Evolutionary conservation across 2,888 invertebrate species (phyloP).

Genomic region (Habrosyne pyritoides): DNA sequence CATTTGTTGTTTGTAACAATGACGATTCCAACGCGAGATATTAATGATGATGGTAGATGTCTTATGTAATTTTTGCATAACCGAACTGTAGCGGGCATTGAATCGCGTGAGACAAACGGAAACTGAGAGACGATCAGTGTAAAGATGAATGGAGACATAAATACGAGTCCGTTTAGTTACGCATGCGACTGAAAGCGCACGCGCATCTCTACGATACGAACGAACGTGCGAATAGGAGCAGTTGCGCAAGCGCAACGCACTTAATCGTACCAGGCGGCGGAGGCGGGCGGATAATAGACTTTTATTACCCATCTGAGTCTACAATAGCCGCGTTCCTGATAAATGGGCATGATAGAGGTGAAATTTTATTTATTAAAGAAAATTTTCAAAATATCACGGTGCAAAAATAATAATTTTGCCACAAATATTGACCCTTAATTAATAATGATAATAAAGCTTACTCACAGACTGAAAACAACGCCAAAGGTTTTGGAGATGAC

Average conservation of each 20-base stretch:
- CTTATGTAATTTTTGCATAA: constrained; percentile 70
- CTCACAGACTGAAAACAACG: constrained; percentile 92
- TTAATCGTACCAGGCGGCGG: constrained; percentile 25
- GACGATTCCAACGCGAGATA: constrained; percentile 36
- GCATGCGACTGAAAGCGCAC: constrained; percentile 39
- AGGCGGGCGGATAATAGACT: constrained; percentile 42
- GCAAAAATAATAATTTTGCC: not conserved
- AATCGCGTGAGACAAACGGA: constrained; percentile 47
- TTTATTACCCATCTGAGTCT: constrained; percentile 51
- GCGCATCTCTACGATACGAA: constrained; percentile 35
- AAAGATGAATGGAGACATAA: constrained; percentile 27
- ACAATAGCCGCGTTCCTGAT: constrained; percentile 41
- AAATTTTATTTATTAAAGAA: constrained; percentile 3
- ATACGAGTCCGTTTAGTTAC: constrained; percentile 21
- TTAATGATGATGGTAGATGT: constrained; percentile 33
- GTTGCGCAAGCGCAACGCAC: constrained; percentile 66
- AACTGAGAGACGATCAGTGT: constrained; percentile 27
- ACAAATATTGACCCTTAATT: too few relatives aligned
- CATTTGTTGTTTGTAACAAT: constrained; percentile 45
- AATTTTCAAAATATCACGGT: not conserved
- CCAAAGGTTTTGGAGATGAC: constrained; percentile 90
- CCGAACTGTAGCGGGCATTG: constrained; percentile 29
- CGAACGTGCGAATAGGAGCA: constrained; percentile 70
- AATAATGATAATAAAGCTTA: constrained; percentile 37
- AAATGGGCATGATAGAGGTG: constrained; percentile 50